A percentile compares a stretch with the other conserved stretches of the same genome.
Evolutionary conservation across 2,797 vertebrate genomes (phyloP).

Genomic region (Thaleichthys pacificus): DNA sequence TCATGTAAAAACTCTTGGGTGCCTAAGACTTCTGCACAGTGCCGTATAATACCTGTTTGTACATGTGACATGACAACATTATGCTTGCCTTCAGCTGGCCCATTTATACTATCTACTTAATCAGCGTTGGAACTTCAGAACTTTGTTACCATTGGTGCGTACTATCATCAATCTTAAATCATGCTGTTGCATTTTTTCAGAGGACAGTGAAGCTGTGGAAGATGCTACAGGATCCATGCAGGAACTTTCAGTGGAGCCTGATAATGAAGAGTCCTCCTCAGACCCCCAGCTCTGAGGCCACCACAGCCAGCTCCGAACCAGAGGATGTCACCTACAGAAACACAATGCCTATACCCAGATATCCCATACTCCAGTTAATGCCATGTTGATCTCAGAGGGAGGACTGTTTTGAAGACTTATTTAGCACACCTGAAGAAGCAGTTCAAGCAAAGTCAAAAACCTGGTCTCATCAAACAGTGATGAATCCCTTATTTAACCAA

Average conservation of each 20-base stretch:
- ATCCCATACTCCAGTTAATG: constrained; percentile 7
- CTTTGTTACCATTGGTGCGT: no score
- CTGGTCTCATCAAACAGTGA: constrained; percentile 24
- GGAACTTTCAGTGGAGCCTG: constrained; percentile 58
- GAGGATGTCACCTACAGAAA: constrained; percentile 9
- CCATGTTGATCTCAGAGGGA: constrained; percentile 1
- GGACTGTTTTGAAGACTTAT: constrained; percentile 20
- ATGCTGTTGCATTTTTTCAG: constrained; percentile 35
- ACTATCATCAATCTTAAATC: not conserved
- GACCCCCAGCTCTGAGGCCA: constrained; percentile 34
- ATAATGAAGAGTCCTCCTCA: constrained; percentile 37
- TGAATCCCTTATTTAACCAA: constrained; percentile 41
- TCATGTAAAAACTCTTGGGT: no score
- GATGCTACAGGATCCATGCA: constrained; percentile 60
- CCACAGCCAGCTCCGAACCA: constrained; percentile 52
- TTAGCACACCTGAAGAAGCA: constrained; percentile 17
- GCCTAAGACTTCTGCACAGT: no score
- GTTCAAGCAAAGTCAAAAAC: not conserved
- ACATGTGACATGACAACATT: no score
- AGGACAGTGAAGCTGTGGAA: constrained; percentile 53
- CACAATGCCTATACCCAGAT: not conserved
- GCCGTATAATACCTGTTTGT: no score
- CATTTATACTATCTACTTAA: no score
- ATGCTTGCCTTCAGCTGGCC: no score
- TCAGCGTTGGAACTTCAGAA: no score